Evolutionary conservation across 2,888 invertebrate species (phyloP).

Genomic region (Acleris emargana): DNA sequence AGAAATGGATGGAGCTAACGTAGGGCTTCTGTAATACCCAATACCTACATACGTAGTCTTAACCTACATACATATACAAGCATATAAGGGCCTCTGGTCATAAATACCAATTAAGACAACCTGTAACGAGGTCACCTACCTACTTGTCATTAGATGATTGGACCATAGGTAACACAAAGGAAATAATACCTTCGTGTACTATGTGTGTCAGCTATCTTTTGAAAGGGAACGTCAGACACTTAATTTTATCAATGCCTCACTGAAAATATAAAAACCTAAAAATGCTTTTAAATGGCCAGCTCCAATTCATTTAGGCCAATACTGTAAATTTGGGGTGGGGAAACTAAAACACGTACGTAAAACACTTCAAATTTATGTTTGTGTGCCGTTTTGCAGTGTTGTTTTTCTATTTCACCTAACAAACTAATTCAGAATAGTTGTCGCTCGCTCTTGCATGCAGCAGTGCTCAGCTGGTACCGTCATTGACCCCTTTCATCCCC

Average conservation of each 20-base stretch:
- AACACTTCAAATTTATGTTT: conserved; percentile 35
- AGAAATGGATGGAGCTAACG: too few relatives aligned
- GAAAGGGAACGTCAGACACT: conserved; percentile 14
- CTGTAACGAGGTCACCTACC: too few relatives aligned
- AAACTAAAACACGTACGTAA: conserved; percentile 30
- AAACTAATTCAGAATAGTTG: conserved; percentile 25
- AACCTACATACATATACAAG: too few relatives aligned
- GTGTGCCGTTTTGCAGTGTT: conserved; percentile 51
- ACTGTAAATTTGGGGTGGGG: conserved; percentile 25
- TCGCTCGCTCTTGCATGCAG: conserved; percentile 50
- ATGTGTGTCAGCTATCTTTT: background rate
- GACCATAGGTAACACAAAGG: background rate
- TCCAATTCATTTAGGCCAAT: conserved; percentile 23
- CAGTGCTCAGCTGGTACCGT: conserved; percentile 54
- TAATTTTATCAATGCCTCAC: background rate
- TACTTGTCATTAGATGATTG: background rate
- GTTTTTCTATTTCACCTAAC: conserved; percentile 53
- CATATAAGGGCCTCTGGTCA: too few relatives aligned
- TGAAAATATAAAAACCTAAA: conserved; percentile 30
- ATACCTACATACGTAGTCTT: too few relatives aligned
- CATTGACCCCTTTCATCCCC: conserved; percentile 71
- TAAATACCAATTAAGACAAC: too few relatives aligned
- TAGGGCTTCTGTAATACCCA: too few relatives aligned
- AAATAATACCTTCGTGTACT: too few relatives aligned
- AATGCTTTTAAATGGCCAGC: conserved; percentile 19